Conservation (phyloP, 1,140 invertebrate genomes). For the Neodiprion virginianus region DNA sequence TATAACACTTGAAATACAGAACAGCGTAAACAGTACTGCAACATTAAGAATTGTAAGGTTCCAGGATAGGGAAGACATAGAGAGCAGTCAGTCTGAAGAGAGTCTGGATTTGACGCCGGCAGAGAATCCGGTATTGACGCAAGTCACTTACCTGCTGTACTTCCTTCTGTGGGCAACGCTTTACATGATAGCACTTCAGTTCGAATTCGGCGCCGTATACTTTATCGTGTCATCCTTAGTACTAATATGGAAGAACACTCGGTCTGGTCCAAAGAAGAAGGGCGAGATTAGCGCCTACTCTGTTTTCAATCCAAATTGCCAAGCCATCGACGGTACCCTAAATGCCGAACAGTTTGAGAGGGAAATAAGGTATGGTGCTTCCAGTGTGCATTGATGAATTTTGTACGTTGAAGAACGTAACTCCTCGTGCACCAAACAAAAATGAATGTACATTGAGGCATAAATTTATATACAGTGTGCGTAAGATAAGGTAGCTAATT, state of each 20-base stretch:
- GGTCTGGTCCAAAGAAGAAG: conserved; percentile 71
- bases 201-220: conserved; percentile 91
- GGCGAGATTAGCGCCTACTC: conserved; percentile 95
- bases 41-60: conserved; percentile 35
- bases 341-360: conserved; percentile 95
- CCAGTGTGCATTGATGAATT: conserved; percentile 43
- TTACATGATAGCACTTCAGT: conserved; percentile 73
- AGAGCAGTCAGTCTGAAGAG: conserved; percentile 40
- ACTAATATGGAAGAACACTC: conserved; percentile 85
- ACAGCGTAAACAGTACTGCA: conserved; percentile 21
- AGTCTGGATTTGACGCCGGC: conserved; percentile 34
- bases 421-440: too few relatives aligned
- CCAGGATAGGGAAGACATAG: conserved; percentile 44
- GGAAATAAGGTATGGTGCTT: conserved; percentile 76
- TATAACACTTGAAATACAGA: conserved; percentile 10
- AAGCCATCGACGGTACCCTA: conserved; percentile 90
- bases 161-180: conserved; percentile 71
- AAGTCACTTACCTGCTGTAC: conserved; percentile 53
- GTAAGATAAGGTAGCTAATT: too few relatives aligned
- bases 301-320: conserved; percentile 95
- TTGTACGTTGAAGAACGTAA: too few relatives aligned
- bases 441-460: too few relatives aligned
- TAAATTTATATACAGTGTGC: too few relatives aligned
- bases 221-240: conserved; percentile 81
- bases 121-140: conserved; percentile 31